Percentiles rank a stretch among this genome's conserved stretches.
Evolutionary conservation across 2,797 vertebrate genomes (phyloP).

Genomic region (Enteromius afrohamiltoni): DNA sequence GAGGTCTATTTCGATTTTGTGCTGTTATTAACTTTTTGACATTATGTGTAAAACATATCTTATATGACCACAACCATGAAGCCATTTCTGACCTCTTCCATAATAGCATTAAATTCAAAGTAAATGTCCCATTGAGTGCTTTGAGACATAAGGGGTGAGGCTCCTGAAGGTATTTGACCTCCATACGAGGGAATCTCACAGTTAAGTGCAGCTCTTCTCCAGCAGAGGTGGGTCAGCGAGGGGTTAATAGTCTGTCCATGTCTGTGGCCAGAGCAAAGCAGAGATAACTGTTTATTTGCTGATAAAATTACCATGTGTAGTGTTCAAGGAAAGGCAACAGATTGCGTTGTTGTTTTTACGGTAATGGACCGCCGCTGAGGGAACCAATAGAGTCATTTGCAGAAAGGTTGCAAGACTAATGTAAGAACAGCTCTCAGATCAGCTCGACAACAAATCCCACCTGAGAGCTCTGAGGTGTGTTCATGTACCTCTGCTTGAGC

Average conservation of each 20-base stretch:
- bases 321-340: constrained; percentile 49
- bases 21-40: neutral
- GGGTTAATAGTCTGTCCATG: constrained; percentile 70
- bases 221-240: constrained; percentile 49
- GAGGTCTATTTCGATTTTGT: too few relatives aligned
- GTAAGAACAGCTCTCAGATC: constrained; percentile 54
- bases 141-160: neutral
- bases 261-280: constrained; percentile 56
- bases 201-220: constrained; percentile 52
- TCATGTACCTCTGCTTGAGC: neutral
- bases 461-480: constrained; percentile 3
- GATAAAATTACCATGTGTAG: constrained; percentile 67
- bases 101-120: constrained; percentile 45
- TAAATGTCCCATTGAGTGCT: constrained; percentile 42
- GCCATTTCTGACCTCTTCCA: neutral
- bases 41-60: neutral
- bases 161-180: constrained; percentile 53
- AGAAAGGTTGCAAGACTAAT: constrained; percentile 59
- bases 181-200: constrained; percentile 43
- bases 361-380: constrained; percentile 65
- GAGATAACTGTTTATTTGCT: constrained; percentile 68
- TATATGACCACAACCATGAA: neutral
- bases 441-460: constrained; percentile 29
- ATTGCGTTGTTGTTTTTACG: constrained; percentile 59
- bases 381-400: constrained; percentile 59